Base-by-base conservation (phyloP, 2,888 invertebrate genomes). In the Tridacna crocea region DNA sequence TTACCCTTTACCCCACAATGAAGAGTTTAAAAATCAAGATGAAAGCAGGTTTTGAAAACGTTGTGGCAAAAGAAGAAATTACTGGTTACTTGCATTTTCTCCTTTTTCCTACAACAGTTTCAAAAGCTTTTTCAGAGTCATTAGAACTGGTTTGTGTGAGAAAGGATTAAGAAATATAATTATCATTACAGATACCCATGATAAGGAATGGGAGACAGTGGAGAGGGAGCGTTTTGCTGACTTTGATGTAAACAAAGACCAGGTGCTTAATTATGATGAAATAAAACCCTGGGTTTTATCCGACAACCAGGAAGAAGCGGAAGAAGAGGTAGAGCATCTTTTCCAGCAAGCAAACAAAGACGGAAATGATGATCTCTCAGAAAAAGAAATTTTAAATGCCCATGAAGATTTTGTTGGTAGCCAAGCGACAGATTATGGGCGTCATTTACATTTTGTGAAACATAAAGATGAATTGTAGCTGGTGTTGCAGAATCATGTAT, bases 371-470 rank as follows among this genome's bases (percentile, higher is more conserved):
- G 96, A 97, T 92, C 95, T 99, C 27, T 97, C 97, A 12, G 97
- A 97, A 94, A 96, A 96, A 0, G 99, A 99, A 95, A 96, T 99
- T 51, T 94, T 99, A 19, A 96, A 97, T 75, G 98, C 99, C 93
- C 98, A 99, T 94, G 99, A 99, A 94, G 95, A 99, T 15, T 99
- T 99, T 95, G 99, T 99, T 4, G 99, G 99, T 61, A 99, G 99
- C 0, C 99, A 99, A 94, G 99, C 98, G 0, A 99, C 99, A 0
- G 99, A 99, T 95, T 99, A 99, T 94, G 99, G 99, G 0, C 98
- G 98, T 94, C 98, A 98, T n/a, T 95, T 99, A 84, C 99, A 99
- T 93, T 98, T 99, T 93, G 98, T 86, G 19, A 85, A 82, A 61
- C 88, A 89, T 65, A 84, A 81, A 27, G 84, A 84, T 75, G 84